Percentiles rank a stretch among this genome's conserved stretches.
These are phyloP conservation scores for Diadema setosum DNA, from an alignment of 35 echinoderm and acorn worm species.

Conservation along the genomic window DNA sequence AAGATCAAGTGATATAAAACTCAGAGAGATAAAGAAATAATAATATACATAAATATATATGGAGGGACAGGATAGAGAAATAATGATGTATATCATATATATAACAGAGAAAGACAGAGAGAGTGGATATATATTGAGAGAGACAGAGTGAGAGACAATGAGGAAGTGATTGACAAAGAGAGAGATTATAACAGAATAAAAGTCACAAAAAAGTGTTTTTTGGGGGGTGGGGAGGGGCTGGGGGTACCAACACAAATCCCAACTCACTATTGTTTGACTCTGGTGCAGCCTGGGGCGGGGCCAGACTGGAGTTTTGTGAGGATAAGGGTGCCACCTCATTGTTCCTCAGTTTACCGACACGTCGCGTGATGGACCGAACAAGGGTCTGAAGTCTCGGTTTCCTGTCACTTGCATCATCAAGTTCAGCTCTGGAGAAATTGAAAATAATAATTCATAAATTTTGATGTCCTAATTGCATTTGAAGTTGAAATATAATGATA, in stretches of 20 bases:
- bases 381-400: constrained; percentile 55
- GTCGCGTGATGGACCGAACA: constrained; percentile 24
- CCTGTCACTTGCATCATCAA: not conserved
- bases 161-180: too few species aligned
- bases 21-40: too few species aligned
- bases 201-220: not conserved
- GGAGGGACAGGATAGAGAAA: too few species aligned
- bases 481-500: too few species aligned
- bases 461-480: too few species aligned
- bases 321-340: constrained; percentile 51
- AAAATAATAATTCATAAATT: too few species aligned
- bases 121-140: too few species aligned
- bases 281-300: not conserved
- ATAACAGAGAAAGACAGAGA: too few species aligned
- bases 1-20: too few species aligned
- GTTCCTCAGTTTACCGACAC: constrained; percentile 13
- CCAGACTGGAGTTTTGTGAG: not conserved
- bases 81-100: too few species aligned
- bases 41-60: too few species aligned
- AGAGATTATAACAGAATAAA: not conserved
- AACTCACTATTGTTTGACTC: not conserved
- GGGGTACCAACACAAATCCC: not conserved
- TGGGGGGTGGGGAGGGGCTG: not conserved
- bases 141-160: too few species aligned
- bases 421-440: not conserved